Conservation (phyloP, 1,140 invertebrate genomes). For the Bacillus rossius region DNA sequence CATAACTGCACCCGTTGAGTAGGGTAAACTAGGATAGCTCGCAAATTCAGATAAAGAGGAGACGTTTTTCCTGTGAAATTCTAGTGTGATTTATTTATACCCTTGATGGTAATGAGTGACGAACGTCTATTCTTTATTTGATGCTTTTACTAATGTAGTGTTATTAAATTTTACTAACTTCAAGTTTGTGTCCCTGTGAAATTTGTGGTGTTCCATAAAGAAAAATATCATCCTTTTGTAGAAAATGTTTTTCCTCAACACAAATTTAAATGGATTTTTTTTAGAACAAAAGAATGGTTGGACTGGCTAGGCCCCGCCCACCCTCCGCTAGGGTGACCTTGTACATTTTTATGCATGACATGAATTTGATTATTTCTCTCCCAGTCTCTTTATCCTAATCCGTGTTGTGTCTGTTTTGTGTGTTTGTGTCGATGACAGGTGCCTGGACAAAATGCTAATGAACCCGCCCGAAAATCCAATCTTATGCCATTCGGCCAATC, state of each 20-base stretch:
- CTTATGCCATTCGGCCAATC: slow-evolving; percentile 52
- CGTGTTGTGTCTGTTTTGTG: slow-evolving; percentile 13
- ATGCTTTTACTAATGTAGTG: slow-evolving; percentile 3
- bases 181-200: background rate
- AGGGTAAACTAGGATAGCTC: no score
- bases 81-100: background rate
- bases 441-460: slow-evolving; percentile 45
- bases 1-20: no score
- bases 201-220: background rate
- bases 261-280: background rate
- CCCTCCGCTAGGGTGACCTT: slow-evolving; percentile 7
- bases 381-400: slow-evolving; percentile 11
- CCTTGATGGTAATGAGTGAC: background rate
- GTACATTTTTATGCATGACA: slow-evolving; percentile 3
- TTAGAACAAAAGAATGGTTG: slow-evolving; percentile 6
- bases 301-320: slow-evolving; percentile 11
- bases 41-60: no score
- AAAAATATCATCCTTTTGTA: slow-evolving; percentile 1
- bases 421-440: slow-evolving; percentile 40
- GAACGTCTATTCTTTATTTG: slow-evolving; percentile 3
- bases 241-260: background rate
- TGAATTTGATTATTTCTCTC: slow-evolving; percentile 9
- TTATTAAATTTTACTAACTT: slow-evolving; percentile 1
- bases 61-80: background rate
- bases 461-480: slow-evolving; percentile 53